Percentiles rank a stretch among this genome's conserved stretches.
Evolutionary conservation across 2,113 vertebrate species (phyloP).

Genomic region (Promerops cafer): DNA sequence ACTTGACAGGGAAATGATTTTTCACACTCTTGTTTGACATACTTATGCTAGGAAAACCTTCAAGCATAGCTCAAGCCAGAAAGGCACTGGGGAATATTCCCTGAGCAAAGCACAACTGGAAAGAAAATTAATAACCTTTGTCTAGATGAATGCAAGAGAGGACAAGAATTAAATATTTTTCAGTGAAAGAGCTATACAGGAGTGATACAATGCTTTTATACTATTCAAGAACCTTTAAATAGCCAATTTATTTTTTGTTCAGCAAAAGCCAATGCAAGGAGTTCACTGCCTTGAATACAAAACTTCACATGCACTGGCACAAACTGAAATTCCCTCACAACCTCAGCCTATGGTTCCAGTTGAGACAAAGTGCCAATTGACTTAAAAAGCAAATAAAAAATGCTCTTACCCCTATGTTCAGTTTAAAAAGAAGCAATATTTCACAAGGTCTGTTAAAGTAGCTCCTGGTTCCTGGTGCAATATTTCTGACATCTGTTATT

Average conservation of each 20-base stretch:
- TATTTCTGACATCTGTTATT: background rate
- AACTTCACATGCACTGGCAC: background rate
- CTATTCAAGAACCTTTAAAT: background rate
- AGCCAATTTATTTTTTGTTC: background rate
- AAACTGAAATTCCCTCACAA: background rate
- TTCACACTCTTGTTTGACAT: background rate
- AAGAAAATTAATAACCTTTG: background rate
- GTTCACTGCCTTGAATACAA: background rate
- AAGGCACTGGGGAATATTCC: background rate
- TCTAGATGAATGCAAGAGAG: background rate
- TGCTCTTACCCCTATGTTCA: background rate
- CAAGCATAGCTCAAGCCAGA: background rate
- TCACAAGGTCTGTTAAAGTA: background rate
- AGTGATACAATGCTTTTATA: background rate
- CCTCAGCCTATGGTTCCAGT: background rate
- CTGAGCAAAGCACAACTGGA: background rate
- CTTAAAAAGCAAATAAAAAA: slow-evolving; percentile 1
- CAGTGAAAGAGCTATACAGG: background rate
- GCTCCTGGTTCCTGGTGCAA: background rate
- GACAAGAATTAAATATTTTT: background rate
- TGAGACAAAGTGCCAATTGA: background rate
- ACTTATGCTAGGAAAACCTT: background rate
- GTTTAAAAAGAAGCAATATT: background rate
- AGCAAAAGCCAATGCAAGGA: background rate
- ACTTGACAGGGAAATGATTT: background rate